Conservation (phyloP, 2,113 vertebrate genomes). For the Cephalopholis sonnerati region DNA sequence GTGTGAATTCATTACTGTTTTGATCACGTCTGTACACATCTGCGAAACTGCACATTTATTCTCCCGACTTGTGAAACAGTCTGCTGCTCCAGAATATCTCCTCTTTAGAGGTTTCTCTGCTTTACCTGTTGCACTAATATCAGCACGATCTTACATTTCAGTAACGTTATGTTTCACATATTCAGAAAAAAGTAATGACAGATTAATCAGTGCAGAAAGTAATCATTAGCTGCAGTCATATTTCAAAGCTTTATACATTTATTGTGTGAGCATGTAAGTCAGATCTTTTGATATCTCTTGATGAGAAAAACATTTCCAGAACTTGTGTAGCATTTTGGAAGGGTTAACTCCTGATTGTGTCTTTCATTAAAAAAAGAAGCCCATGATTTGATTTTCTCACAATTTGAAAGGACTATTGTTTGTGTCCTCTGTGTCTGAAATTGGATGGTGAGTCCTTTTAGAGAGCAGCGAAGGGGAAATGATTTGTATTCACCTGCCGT, state of each 20-base stretch:
- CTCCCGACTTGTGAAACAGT: not conserved
- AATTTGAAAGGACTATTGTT: slow-evolving; percentile 84
- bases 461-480: slow-evolving; percentile 81
- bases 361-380: slow-evolving; percentile 52
- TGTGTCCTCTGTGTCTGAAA: slow-evolving; percentile 76
- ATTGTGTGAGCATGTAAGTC: not conserved
- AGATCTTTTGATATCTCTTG: not conserved
- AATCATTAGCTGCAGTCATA: not conserved
- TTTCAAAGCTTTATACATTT: not conserved
- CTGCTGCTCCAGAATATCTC: not conserved
- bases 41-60: not conserved
- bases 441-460: slow-evolving; percentile 81
- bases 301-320: not conserved
- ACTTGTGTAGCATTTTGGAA: slow-evolving; percentile 38
- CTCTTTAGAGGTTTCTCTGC: not conserved
- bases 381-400: slow-evolving; percentile 83
- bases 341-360: slow-evolving; percentile 57
- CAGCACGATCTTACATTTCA: not conserved
- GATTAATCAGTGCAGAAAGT: not conserved
- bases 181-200: not conserved
- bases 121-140: slow-evolving; percentile 1
- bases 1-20: not conserved
- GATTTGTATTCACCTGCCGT: slow-evolving; percentile 87
- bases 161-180: too few species aligned
- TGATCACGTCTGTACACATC: not conserved